Evolutionary conservation across 2,797 vertebrate species (phyloP), one percentile per base, ranked within the genome.

Genomic region (Phoxinus dragarum): DNA sequence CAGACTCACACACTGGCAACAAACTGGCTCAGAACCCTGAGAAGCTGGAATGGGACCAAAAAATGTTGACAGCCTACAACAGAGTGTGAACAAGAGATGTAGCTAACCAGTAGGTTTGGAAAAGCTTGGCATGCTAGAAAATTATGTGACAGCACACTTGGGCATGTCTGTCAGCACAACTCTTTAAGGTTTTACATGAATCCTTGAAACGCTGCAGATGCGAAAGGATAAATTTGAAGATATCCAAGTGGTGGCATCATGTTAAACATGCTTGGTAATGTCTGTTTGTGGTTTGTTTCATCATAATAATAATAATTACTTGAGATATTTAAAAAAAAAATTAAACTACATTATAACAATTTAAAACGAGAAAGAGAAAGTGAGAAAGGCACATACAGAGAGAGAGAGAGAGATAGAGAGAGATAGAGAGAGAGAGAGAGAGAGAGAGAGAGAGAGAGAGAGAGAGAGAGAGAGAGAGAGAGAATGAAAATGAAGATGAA

Each of bases 21-120:
- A 54, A 77, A 23, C 17, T 47, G 75, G 59, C 9, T 52, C 67
- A 44, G 44, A 61, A 56, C 67, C 54, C 73, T 40, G 68, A 68
- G 47, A 66, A 74, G 47, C 52, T 87, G 86, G 86, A 75, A 42
- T 4, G 10, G 64, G 67, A 68, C 78, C 72, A 84, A 81, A 67
- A 76, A 49, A 81, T 81, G 80, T 69, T 76, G 59, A 75, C 82
- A 87, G 82, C 42, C 66, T 73, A 81, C 64, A 82, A 72, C 27
- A 59, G 8, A 38, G 67, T 68, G 61, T 52, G 49, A 66, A 82
- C 59, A 81, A 77, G 49, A 61, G 27, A 56, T 19, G 61, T 14
- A 76, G 47, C 72, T 66, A 81, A 77, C 71, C 31, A 17, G 3
- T 66, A 11, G 6, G 34, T 40, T 71, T 84, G 66, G 27, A 59